These are phyloP conservation scores for Alfaro cultratus DNA, from an alignment of 2,797 vertebrate species.

Conservation along the genomic window DNA sequence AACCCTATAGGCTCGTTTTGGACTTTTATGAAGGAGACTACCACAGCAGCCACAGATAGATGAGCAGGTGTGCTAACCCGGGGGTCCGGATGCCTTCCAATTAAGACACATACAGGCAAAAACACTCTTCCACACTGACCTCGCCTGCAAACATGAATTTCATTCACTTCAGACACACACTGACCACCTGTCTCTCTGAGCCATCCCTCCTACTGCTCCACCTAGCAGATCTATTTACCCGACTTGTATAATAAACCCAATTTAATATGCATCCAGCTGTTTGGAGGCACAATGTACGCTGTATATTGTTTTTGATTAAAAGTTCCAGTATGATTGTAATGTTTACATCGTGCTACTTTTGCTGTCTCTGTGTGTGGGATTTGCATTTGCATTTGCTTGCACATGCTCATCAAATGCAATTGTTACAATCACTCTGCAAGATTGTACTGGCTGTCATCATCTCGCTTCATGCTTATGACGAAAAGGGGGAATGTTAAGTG, in stretches of 20 bases:
- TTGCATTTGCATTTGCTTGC: conserved; percentile 12
- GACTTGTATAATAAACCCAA: conserved; percentile 59
- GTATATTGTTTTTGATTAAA: conserved; percentile 42
- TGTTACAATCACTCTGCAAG: conserved; percentile 31
- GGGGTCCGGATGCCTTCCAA: conserved; percentile 80
- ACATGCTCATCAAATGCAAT: conserved; percentile 50
- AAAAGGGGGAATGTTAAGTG: conserved; percentile 51
- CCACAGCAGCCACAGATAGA: conserved; percentile 71
- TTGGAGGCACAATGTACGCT: conserved; percentile 57
- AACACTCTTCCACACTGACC: conserved; percentile 73
- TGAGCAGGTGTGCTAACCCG: conserved; percentile 83
- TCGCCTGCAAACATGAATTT: conserved; percentile 63
- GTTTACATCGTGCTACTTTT: conserved; percentile 17
- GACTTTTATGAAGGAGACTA: conserved; percentile 66
- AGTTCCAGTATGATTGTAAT: conserved; percentile 22
- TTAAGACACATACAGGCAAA: conserved; percentile 81
- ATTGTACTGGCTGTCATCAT: conserved; percentile 35
- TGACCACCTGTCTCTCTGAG: conserved; percentile 49
- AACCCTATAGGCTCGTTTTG: conserved; percentile 68
- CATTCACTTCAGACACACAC: conserved; percentile 59
- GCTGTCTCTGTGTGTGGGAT: conserved; percentile 7
- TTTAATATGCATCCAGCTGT: conserved; percentile 65
- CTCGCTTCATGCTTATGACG: conserved; percentile 37
- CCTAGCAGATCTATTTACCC: conserved; percentile 71
- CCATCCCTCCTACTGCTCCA: conserved; percentile 59